Conservation (phyloP, 2,113 vertebrate species). For the Oreotrochilus melanogaster region DNA sequence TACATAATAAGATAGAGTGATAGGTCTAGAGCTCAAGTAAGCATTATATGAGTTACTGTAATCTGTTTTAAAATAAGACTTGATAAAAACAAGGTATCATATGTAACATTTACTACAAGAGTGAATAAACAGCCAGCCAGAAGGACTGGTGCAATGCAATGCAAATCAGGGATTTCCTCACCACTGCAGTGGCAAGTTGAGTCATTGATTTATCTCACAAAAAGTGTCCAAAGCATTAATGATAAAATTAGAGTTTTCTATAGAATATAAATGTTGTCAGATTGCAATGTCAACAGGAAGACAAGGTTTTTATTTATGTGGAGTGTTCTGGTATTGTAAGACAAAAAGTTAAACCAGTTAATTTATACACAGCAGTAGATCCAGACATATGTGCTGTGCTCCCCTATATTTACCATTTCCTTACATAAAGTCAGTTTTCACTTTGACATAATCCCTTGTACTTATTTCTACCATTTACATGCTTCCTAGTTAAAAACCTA, state of each 20-base stretch:
- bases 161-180: background rate
- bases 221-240: background rate
- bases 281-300: background rate
- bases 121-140: slow-evolving; percentile 21
- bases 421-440: background rate
- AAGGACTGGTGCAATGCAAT: background rate
- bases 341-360: background rate
- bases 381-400: background rate
- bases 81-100: slow-evolving; percentile 17
- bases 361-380: background rate
- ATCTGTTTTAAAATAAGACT: background rate
- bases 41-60: background rate
- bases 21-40: background rate
- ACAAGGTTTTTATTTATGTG: background rate
- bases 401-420: background rate
- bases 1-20: slow-evolving; percentile 7
- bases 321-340: background rate
- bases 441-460: background rate
- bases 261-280: background rate
- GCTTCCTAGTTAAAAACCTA: background rate
- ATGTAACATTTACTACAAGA: slow-evolving; percentile 14
- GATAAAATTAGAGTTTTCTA: slow-evolving; percentile 11
- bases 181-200: background rate
- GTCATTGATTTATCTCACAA: background rate
- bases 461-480: background rate